Conservation (phyloP, 2,113 vertebrate species). For the Beaufortia kweichowensis region DNA sequence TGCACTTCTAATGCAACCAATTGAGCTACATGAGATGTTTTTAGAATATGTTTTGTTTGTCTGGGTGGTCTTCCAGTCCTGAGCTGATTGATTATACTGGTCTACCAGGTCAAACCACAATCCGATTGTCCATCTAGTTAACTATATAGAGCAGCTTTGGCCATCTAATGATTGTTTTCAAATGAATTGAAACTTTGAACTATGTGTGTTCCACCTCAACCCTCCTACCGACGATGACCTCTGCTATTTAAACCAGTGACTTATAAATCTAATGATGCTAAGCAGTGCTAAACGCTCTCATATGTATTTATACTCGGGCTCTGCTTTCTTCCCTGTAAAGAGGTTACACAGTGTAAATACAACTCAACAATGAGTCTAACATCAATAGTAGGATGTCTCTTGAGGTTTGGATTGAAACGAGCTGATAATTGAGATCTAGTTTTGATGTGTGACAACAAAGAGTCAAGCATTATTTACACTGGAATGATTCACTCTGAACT, state of each 20-base stretch:
- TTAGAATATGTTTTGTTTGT: not conserved
- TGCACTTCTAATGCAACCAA: too few species aligned
- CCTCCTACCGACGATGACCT: too few species aligned
- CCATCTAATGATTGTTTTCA: too few species aligned
- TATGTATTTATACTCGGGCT: conserved; percentile 3
- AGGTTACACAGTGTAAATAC: conserved; percentile 22
- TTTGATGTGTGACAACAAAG: conserved; percentile 1
- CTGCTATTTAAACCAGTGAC: not conserved
- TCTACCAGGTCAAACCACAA: not conserved
- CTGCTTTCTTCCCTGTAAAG: not conserved
- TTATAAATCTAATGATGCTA: not conserved
- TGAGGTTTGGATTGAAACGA: not conserved
- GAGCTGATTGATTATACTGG: not conserved
- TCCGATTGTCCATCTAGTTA: too few species aligned
- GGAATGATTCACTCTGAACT: not conserved
- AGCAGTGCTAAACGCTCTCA: conserved; percentile 8
- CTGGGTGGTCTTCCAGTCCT: not conserved
- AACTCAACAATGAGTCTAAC: not conserved
- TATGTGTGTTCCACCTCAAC: too few species aligned
- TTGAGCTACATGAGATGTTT: too few species aligned
- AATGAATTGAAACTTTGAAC: too few species aligned
- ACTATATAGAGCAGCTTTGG: too few species aligned
- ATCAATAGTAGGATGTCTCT: not conserved
- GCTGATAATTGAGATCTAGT: not conserved
- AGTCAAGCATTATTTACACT: not conserved